Percentiles rank a stretch among this genome's conserved stretches.
Conservation (phyloP, 2,888 invertebrate genomes). For the Chloroclystis v-ata region DNA sequence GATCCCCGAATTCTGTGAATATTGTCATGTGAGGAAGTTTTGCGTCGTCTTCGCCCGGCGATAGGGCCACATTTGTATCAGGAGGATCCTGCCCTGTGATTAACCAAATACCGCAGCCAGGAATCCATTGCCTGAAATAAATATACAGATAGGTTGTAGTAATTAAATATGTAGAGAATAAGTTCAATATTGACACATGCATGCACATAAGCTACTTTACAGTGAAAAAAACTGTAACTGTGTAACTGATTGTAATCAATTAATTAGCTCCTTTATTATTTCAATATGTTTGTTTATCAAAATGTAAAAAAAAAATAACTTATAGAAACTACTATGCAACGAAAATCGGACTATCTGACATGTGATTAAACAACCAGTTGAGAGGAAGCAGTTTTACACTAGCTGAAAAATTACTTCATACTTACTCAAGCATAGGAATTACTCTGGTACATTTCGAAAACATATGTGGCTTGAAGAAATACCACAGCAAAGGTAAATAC, state of each 20-base stretch:
- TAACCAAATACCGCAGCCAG: slow-evolving; percentile 83
- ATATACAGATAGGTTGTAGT: too few relatives aligned
- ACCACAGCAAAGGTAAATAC: slow-evolving; percentile 81
- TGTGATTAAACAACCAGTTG: too few relatives aligned
- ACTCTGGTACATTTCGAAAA: slow-evolving; percentile 78
- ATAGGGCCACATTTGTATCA: slow-evolving; percentile 48
- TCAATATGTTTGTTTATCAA: too few relatives aligned
- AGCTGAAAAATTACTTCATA: too few relatives aligned
- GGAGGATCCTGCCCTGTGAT: slow-evolving; percentile 76
- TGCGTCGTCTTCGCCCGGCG: slow-evolving; percentile 52
- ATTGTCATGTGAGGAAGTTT: slow-evolving; percentile 80
- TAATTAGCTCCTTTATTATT: too few relatives aligned
- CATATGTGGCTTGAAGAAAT: slow-evolving; percentile 83
- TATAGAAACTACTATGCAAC: too few relatives aligned
- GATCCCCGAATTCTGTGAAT: slow-evolving; percentile 84
- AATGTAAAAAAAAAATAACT: too few relatives aligned
- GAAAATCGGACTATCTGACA: too few relatives aligned
- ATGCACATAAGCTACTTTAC: not conserved
- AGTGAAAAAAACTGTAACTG: too few relatives aligned
- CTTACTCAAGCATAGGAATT: slow-evolving; percentile 87
- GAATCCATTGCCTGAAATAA: slow-evolving; percentile 80
- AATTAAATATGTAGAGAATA: not conserved
- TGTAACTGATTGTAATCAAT: too few relatives aligned
- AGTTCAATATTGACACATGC: not conserved
- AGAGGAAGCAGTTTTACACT: too few relatives aligned